Conservation (phyloP, 53 echinoderm and acorn worm species). For the Echinometra lucunter region DNA sequence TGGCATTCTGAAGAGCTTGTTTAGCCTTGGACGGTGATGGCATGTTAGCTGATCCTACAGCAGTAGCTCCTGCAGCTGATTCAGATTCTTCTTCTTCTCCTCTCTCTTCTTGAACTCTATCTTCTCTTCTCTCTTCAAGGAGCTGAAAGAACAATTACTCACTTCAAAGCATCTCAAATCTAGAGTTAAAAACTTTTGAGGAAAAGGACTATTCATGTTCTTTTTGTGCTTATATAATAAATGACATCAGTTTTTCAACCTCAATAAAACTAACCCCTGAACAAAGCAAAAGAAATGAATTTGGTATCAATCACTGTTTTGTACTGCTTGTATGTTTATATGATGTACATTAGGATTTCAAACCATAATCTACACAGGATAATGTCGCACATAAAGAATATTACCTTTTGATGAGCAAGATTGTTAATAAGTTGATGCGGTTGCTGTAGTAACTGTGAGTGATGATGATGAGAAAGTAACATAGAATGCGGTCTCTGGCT, state of each 20-base stretch:
- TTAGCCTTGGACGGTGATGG: constrained; percentile 70
- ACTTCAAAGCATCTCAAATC: neutral
- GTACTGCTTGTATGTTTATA: too few species aligned
- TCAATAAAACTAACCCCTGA: too few species aligned
- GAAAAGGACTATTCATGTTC: neutral
- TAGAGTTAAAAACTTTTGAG: neutral
- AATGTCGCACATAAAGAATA: neutral
- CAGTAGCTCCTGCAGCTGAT: constrained; percentile 33
- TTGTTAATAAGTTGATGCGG: constrained; percentile 82
- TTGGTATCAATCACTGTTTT: too few species aligned
- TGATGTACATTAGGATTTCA: too few species aligned
- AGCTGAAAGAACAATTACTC: constrained; percentile 12
- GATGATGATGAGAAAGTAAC: constrained; percentile 78
- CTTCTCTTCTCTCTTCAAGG: constrained; percentile 62
- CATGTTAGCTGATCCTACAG: constrained; percentile 52
- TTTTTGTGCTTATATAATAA: neutral
- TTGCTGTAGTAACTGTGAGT: constrained; percentile 84
- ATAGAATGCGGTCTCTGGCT: constrained; percentile 63
- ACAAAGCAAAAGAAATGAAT: too few species aligned
- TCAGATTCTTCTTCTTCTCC: constrained; percentile 73
- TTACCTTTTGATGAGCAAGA: constrained; percentile 63
- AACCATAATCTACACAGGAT: neutral
- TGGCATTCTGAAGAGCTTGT: constrained; percentile 63
- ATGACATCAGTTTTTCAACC: too few species aligned
- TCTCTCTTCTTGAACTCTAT: constrained; percentile 77